Conservation (phyloP, 2,113 vertebrate species). For the Sebastes fasciatus region DNA sequence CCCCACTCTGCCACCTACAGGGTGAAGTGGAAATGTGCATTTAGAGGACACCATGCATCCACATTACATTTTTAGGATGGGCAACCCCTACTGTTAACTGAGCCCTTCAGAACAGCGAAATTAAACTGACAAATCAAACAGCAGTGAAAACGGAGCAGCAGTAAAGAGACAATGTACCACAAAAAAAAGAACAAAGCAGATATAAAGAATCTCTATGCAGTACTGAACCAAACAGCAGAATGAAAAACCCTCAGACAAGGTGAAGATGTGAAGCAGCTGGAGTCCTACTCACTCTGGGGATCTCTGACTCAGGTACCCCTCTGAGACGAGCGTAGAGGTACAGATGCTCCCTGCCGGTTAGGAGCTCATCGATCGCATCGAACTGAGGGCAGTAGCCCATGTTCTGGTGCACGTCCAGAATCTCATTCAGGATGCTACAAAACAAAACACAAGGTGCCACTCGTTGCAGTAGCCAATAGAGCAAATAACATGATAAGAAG, state of each 20-base stretch:
- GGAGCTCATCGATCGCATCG: conserved; percentile 94
- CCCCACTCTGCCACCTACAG: conserved; percentile 93
- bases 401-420: conserved; percentile 92
- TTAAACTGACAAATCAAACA: conserved; percentile 2
- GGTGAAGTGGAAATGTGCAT: background rate
- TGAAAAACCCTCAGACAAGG: conserved; percentile 17
- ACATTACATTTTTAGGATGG: background rate
- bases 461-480: background rate
- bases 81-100: background rate
- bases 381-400: conserved; percentile 99
- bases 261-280: conserved; percentile 30
- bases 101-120: background rate
- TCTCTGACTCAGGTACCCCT: conserved; percentile 92
- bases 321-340: conserved; percentile 93
- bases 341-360: conserved; percentile 95
- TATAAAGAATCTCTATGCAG: background rate
- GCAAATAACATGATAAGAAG: background rate
- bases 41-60: background rate
- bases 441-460: conserved; percentile 29
- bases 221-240: conserved; percentile 3
- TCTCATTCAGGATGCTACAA: conserved; percentile 89
- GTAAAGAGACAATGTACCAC: background rate
- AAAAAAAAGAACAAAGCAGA: background rate
- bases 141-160: background rate
- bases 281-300: conserved; percentile 86